Evolutionary conservation across 1,140 invertebrate species (phyloP).

Genomic region (Cotesia typhae): DNA sequence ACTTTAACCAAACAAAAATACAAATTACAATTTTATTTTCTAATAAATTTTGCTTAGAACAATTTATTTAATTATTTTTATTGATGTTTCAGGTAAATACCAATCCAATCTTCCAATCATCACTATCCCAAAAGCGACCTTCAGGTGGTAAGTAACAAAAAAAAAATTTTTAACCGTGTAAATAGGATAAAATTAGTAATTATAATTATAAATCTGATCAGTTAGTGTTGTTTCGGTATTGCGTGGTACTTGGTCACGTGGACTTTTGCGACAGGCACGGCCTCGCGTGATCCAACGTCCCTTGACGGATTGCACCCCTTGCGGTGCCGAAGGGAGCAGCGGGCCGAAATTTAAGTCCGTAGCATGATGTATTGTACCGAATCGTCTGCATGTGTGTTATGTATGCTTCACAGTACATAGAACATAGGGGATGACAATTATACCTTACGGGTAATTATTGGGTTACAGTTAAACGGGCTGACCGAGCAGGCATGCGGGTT

Average conservation of each 20-base stretch:
- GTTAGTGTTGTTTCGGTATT: constrained; percentile 61
- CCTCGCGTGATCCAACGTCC: constrained; percentile 63
- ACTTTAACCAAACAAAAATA: neutral
- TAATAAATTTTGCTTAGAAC: too few relatives aligned
- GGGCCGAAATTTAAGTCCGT: constrained; percentile 9
- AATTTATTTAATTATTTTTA: constrained; percentile 19
- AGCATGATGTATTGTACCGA: neutral
- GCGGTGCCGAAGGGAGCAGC: constrained; percentile 28
- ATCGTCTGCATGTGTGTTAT: too few relatives aligned
- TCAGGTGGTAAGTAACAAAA: neutral
- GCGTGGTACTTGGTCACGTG: constrained; percentile 64
- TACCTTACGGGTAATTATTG: constrained; percentile 62
- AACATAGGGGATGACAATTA: constrained; percentile 65
- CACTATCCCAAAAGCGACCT: too few relatives aligned
- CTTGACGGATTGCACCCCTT: constrained; percentile 29
- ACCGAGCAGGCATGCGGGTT: constrained; percentile 18
- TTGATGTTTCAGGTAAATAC: constrained; percentile 58
- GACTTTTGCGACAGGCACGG: constrained; percentile 65
- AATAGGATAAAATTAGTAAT: constrained; percentile 62
- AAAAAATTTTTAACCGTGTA: neutral
- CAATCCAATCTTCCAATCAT: neutral
- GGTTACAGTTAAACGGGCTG: constrained; percentile 58
- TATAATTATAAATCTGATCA: constrained; percentile 66
- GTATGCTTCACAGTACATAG: constrained; percentile 34
- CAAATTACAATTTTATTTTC: neutral